Conservation (phyloP, 2,797 vertebrate species). For the Amniataba percoides region DNA sequence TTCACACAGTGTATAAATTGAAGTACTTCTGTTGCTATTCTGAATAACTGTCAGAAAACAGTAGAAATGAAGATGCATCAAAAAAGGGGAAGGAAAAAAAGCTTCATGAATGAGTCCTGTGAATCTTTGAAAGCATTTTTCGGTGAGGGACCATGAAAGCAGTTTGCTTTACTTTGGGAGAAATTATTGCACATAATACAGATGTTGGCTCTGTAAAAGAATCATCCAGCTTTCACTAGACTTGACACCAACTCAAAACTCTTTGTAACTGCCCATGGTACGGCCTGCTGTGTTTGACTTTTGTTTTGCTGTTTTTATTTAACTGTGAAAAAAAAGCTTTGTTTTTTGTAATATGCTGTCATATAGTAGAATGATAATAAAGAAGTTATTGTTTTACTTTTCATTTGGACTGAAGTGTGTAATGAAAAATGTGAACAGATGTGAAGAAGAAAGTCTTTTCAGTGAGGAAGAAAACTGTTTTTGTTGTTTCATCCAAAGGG, state of each 20-base stretch:
- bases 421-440: background rate
- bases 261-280: constrained; percentile 52
- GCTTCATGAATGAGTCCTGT: constrained; percentile 71
- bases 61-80: constrained; percentile 5
- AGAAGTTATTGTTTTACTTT: constrained; percentile 76
- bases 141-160: constrained; percentile 67
- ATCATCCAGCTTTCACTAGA: constrained; percentile 11
- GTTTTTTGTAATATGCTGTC: constrained; percentile 78
- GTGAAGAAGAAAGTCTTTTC: too few relatives aligned
- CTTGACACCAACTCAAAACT: constrained; percentile 31
- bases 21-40: constrained; percentile 21
- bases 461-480: background rate
- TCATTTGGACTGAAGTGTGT: constrained; percentile 32
- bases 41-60: constrained; percentile 21
- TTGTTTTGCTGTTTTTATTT: constrained; percentile 80
- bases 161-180: constrained; percentile 34
- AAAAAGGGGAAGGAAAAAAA: constrained; percentile 4
- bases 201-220: constrained; percentile 6
- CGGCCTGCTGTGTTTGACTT: constrained; percentile 64
- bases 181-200: background rate
- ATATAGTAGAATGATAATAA: constrained; percentile 74
- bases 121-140: constrained; percentile 57
- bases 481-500: background rate
- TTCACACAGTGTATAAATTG: constrained; percentile 5
- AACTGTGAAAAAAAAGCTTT: constrained; percentile 79